Evolutionary conservation across 2,888 invertebrate species (phyloP).

Genomic region (Theristus sp.): DNA sequence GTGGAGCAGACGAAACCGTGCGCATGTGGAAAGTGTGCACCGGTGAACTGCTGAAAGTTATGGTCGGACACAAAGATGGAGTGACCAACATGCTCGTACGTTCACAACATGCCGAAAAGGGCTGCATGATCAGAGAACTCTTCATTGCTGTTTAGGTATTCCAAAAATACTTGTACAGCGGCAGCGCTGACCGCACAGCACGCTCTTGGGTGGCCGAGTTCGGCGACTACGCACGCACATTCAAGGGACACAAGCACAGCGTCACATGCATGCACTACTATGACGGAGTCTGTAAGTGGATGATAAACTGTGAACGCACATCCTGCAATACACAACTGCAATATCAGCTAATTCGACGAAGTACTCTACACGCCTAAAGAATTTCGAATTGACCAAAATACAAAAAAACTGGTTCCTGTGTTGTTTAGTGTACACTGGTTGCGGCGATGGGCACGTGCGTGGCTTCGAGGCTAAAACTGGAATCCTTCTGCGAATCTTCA

Average conservation of each 20-base stretch:
- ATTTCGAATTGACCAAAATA: too few relatives aligned
- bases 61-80: slow-evolving; percentile 3
- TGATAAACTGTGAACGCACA: too few relatives aligned
- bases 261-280: slow-evolving; percentile 34
- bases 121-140: not conserved
- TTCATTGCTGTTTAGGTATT: slow-evolving; percentile 23
- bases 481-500: slow-evolving; percentile 28
- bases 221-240: slow-evolving; percentile 36
- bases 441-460: slow-evolving; percentile 31
- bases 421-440: slow-evolving; percentile 33
- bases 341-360: too few relatives aligned
- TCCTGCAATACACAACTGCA: too few relatives aligned
- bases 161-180: slow-evolving; percentile 37
- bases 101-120: too few relatives aligned
- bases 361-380: too few relatives aligned
- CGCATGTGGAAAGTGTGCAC: slow-evolving; percentile 34
- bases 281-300: slow-evolving; percentile 34
- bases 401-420: not conserved
- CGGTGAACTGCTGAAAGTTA: not conserved
- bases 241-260: slow-evolving; percentile 35
- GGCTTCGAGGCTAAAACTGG: slow-evolving; percentile 35
- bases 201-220: slow-evolving; percentile 39
- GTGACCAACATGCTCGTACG: slow-evolving; percentile 8
- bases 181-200: slow-evolving; percentile 36
- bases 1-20: slow-evolving; percentile 34